phyloP scores from a whole-genome alignment of 1,140 invertebrate species.

The Theocolax elegans region DNA sequence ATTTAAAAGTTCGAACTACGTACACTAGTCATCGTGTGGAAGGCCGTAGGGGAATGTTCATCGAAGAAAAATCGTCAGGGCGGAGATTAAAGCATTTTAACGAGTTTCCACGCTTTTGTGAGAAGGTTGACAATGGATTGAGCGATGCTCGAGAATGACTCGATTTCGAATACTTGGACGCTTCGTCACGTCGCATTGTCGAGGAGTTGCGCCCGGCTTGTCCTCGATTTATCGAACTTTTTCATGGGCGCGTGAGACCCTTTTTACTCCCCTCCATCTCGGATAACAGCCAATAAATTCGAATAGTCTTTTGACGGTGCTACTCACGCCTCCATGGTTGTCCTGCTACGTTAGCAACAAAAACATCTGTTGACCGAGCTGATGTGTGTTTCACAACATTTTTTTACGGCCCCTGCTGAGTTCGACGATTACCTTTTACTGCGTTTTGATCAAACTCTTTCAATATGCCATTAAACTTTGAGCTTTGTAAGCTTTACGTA shows the following conservation, averaged over 20 bases:
- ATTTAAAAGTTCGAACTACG: too few species aligned
- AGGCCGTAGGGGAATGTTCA: background rate
- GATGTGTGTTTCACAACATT: conserved; percentile 7
- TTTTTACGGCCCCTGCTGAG: conserved; percentile 17
- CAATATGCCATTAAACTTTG: background rate
- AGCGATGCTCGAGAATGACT: too few species aligned
- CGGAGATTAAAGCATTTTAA: too few species aligned
- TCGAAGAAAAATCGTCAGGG: too few species aligned
- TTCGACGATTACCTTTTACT: conserved; percentile 20
- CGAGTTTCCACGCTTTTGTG: too few species aligned
- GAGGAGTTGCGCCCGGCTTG: background rate
- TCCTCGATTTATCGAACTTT: conserved; percentile 18
- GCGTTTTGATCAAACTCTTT: background rate
- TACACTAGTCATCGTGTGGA: conserved; percentile 8
- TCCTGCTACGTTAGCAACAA: background rate
- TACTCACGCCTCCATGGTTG: background rate
- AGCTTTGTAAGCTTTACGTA: background rate
- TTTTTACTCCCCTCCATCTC: background rate
- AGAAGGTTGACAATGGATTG: too few species aligned
- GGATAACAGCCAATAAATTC: conserved; percentile 32
- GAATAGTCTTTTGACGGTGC: background rate
- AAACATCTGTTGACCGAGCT: background rate
- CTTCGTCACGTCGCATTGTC: background rate
- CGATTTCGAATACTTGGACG: background rate
- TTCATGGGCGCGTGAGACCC: background rate